Conservation (phyloP, 2,113 vertebrate species). For the Xenus cinereus region DNA sequence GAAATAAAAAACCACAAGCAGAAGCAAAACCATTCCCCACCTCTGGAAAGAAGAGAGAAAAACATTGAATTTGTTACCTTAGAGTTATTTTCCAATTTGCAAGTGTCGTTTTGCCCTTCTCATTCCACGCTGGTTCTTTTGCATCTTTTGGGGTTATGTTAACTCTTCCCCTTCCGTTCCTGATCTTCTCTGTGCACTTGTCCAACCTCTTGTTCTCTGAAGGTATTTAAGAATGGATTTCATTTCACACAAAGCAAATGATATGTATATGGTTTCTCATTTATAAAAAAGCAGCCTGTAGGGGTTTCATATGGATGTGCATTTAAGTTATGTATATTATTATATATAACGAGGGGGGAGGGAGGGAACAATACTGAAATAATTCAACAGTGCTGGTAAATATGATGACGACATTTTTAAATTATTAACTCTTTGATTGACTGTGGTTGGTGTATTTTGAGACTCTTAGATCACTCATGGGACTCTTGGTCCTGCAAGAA, state of each 20-base stretch:
- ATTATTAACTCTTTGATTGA: constrained; percentile 71
- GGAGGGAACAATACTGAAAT: constrained; percentile 70
- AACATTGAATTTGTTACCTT: constrained; percentile 54
- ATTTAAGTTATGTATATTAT: constrained; percentile 81
- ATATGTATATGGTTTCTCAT: constrained; percentile 71
- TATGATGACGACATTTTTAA: constrained; percentile 62
- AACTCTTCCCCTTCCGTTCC: constrained; percentile 14
- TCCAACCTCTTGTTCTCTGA: constrained; percentile 60
- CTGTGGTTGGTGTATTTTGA: constrained; percentile 73
- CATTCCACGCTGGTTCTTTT: constrained; percentile 37
- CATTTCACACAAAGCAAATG: constrained; percentile 47
- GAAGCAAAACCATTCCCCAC: constrained; percentile 63
- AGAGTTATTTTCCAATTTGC: constrained; percentile 54
- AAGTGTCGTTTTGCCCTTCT: constrained; percentile 40
- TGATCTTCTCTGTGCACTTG: constrained; percentile 43
- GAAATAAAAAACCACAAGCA: constrained; percentile 49
- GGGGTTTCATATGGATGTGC: constrained; percentile 77
- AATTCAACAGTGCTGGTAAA: constrained; percentile 75
- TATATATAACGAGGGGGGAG: constrained; percentile 74
- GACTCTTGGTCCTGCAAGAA: constrained; percentile 35
- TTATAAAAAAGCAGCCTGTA: constrained; percentile 70
- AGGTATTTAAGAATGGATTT: constrained; percentile 63
- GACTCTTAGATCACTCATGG: constrained; percentile 60
- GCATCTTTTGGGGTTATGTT: constrained; percentile 55
- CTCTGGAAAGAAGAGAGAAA: constrained; percentile 66